These are phyloP conservation scores for pig (Sus scrofa) DNA, from an alignment of 2,113 vertebrate genomes.

Conservation along the genomic window DNA sequence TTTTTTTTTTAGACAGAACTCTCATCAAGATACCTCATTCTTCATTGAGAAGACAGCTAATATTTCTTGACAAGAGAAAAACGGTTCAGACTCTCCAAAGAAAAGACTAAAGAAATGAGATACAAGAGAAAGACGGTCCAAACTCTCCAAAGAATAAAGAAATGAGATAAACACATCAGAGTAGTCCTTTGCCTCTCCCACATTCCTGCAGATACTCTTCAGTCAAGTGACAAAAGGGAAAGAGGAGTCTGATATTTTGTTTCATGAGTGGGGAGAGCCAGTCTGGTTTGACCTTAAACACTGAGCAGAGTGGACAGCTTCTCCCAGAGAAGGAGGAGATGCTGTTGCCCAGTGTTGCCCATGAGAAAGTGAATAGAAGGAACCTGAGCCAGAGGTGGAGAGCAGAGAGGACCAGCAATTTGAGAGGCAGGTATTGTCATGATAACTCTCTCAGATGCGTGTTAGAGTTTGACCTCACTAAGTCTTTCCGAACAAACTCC, in stretches of 20 bases:
- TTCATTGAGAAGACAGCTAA: constrained; percentile 30
- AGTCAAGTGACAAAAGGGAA: neutral
- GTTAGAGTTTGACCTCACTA: neutral
- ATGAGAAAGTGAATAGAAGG: neutral
- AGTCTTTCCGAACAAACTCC: constrained; percentile 31
- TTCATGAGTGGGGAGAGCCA: constrained; percentile 8
- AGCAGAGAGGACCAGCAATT: neutral
- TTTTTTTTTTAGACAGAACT: neutral
- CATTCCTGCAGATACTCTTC: neutral
- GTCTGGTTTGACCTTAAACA: constrained; percentile 18
- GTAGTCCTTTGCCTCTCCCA: neutral
- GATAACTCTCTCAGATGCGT: constrained; percentile 1
- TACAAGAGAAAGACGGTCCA: neutral
- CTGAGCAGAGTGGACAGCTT: neutral
- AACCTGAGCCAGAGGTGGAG: neutral
- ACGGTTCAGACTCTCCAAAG: neutral
- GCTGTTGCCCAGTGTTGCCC: neutral
- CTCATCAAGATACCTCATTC: neutral
- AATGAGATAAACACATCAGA: neutral
- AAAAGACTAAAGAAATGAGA: neutral
- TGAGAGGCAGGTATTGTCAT: constrained; percentile 12
- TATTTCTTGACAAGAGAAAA: constrained; percentile 9
- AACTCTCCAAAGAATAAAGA: neutral
- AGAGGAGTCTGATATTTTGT: neutral
- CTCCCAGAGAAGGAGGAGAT: neutral